Evolutionary conservation across 2,888 invertebrate genomes (phyloP).

Genomic region (Blastobasis lacticolella): DNA sequence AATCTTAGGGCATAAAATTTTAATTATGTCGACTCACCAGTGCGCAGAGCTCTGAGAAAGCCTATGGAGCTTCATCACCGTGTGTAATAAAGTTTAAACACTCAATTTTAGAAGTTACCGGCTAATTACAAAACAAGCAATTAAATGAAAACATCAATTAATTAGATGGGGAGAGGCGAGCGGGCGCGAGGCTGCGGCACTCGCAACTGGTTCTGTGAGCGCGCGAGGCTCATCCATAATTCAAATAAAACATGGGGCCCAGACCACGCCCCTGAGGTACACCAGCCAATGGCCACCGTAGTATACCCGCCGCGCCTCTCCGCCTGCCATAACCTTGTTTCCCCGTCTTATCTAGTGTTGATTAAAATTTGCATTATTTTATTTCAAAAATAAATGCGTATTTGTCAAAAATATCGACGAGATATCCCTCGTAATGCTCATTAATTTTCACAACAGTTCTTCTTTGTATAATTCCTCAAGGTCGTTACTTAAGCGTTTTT

Average conservation of each 20-base stretch:
- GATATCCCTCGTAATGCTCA: slow-evolving; percentile 1
- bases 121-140: slow-evolving; percentile 64
- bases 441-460: too few species aligned
- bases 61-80: slow-evolving; percentile 32
- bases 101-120: slow-evolving; percentile 56
- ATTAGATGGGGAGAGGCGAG: slow-evolving; percentile 67
- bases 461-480: too few species aligned
- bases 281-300: slow-evolving; percentile 63
- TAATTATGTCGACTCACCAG: slow-evolving; percentile 22
- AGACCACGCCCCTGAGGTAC: slow-evolving; percentile 66
- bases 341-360: slow-evolving; percentile 55
- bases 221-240: slow-evolving; percentile 68
- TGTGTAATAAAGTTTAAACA: slow-evolving; percentile 51
- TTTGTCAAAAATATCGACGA: slow-evolving; percentile 51
- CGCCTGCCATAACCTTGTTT: slow-evolving; percentile 60
- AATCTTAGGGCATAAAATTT: not conserved
- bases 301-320: slow-evolving; percentile 50
- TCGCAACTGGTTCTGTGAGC: slow-evolving; percentile 65
- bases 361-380: slow-evolving; percentile 51
- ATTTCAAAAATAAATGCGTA: slow-evolving; percentile 61
- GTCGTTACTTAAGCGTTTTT: too few species aligned
- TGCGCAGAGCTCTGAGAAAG: slow-evolving; percentile 17
- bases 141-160: slow-evolving; percentile 72
- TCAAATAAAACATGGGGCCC: slow-evolving; percentile 72
- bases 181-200: slow-evolving; percentile 61